Conservation (phyloP, 2,113 vertebrate species). For the Eclectus roratus region DNA sequence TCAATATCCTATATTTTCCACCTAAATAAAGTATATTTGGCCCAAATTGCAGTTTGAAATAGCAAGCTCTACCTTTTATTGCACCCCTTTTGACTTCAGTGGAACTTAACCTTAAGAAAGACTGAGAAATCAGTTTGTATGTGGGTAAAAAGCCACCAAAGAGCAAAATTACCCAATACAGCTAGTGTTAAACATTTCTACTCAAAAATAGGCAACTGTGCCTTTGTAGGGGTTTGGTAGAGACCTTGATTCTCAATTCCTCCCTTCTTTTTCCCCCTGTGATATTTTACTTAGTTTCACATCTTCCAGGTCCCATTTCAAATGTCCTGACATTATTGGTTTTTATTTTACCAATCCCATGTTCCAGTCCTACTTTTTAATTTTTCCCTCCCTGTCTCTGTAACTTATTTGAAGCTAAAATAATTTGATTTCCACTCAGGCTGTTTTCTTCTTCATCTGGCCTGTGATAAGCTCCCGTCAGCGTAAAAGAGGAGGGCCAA, state of each 20-base stretch:
- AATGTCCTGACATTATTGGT: not conserved
- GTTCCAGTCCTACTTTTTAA: not conserved
- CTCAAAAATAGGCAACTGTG: not conserved
- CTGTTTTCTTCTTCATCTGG: not conserved
- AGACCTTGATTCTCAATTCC: not conserved
- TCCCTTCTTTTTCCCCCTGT: not conserved
- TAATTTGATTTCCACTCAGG: not conserved
- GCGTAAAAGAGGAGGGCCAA: not conserved
- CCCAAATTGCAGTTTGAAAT: not conserved
- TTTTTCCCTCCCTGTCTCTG: not conserved
- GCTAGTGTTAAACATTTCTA: not conserved
- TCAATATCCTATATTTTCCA: slow-evolving; percentile 10
- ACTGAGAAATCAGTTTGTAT: not conserved
- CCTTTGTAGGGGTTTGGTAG: not conserved
- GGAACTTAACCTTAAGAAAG: not conserved
- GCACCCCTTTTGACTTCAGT: not conserved
- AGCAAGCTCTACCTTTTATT: not conserved
- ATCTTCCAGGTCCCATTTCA: not conserved
- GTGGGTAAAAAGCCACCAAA: not conserved
- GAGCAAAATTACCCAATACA: not conserved
- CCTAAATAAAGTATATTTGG: not conserved
- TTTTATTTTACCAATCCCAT: not conserved
- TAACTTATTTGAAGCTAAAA: not conserved
- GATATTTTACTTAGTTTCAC: not conserved
- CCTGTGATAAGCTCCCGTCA: not conserved